Base-by-base conservation (phyloP, 2,113 vertebrate species). In the Actinemys pallida region DNA sequence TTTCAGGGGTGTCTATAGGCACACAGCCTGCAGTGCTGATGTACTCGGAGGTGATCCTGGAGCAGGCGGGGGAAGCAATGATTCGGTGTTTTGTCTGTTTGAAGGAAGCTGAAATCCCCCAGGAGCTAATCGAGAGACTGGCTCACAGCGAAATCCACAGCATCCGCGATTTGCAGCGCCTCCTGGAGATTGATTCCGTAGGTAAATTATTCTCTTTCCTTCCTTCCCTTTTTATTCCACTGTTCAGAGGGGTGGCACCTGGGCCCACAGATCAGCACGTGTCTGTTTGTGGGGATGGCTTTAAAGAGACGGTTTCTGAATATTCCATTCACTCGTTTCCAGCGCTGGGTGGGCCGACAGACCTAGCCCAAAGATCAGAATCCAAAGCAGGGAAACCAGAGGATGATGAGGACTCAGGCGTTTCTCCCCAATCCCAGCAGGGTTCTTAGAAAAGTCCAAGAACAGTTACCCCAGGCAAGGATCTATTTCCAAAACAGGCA, bases 101-200 rank as follows among this genome's bases (percentile, higher is more conserved):
- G 93, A 97, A 99, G 99, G 99, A 99, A 98, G 98, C 99, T 89
- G 98, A 99, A 98, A 99, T 99, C 97, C 99, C 99, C 94, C 99
- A 99, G 97, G 99, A 99, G 98, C 98, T 99, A 95, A 99, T 99
- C 89, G 99, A 99, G 98, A 98, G 98, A 89, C 98, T 99, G 98
- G 99, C 99, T 78, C 98, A 98, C 99, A 99, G 99, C 97, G 99
- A 99, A 98, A 99, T 99, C 98, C 98, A 98, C 98, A 99, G 99
- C 99, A 99, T 99, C 98, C 99, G 99, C 98, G 99, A 99, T 98
- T 98, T 99, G 98, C 99, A 99, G 99, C 99, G 99, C 98, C 99
- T 99, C 98, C 98, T 99, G 98, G 99, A 99, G 98, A 99, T 99
- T 98, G 99, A 99, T 98, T 99, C 99, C 99, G 99, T 99, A 99